These are phyloP conservation scores for Pseudopipra pipra DNA, from an alignment of 2,113 vertebrate species.

Conservation along the genomic window DNA sequence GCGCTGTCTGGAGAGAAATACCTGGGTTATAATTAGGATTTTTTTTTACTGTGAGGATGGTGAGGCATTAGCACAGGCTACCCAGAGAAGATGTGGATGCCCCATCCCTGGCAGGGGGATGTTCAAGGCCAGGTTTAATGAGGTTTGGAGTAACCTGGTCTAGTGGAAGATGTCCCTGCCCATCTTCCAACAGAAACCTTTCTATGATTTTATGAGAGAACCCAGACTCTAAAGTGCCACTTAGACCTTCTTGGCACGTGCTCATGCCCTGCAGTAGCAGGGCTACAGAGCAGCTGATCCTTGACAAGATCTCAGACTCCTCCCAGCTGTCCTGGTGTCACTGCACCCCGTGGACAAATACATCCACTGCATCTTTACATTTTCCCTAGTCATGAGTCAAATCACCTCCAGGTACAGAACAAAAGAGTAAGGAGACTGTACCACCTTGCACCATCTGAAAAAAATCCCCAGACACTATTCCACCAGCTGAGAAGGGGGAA, in stretches of 20 bases:
- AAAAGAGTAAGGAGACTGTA: neutral
- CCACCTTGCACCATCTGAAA: neutral
- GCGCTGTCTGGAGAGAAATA: neutral
- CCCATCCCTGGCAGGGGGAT: neutral
- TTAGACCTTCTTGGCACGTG: neutral
- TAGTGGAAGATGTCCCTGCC: neutral
- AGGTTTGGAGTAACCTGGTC: neutral
- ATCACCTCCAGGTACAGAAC: neutral
- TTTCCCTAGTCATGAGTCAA: neutral
- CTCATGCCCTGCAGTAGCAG: neutral
- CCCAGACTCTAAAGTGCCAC: neutral
- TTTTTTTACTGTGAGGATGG: neutral
- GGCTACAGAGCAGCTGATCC: neutral
- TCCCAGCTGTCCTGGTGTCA: neutral
- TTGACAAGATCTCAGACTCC: neutral
- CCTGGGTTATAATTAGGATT: neutral
- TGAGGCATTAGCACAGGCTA: neutral
- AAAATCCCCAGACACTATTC: neutral
- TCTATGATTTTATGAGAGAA: neutral
- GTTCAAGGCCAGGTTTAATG: neutral
- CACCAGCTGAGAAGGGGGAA: neutral
- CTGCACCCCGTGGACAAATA: neutral
- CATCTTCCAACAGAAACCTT: neutral
- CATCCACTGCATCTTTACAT: neutral
- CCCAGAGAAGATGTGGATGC: neutral